phyloP scores from a whole-genome alignment of 2,113 vertebrate genomes.

The Percina caprodes region DNA sequence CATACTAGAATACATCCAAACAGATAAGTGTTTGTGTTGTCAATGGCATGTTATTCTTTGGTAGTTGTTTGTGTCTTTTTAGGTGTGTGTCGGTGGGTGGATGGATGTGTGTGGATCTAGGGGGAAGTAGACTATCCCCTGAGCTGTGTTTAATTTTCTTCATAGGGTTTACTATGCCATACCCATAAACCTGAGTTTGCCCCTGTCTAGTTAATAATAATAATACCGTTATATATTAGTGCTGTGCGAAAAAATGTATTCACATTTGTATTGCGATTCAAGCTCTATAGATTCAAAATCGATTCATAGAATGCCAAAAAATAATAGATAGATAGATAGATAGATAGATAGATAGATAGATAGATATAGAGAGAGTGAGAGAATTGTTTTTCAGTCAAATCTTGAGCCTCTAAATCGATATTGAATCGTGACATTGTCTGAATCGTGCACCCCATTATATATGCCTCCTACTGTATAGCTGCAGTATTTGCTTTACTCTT shows the following conservation, averaged over 20 bases:
- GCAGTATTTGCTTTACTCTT: not conserved
- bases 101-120: slow-evolving; percentile 13
- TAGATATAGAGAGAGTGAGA: too few relatives aligned
- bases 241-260: too few relatives aligned
- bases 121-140: slow-evolving; percentile 24
- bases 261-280: too few relatives aligned
- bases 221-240: not conserved
- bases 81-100: slow-evolving; percentile 13
- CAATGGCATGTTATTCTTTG: slow-evolving; percentile 12
- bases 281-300: too few relatives aligned
- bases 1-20: slow-evolving; percentile 39
- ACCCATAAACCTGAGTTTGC: slow-evolving; percentile 12
- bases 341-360: too few relatives aligned
- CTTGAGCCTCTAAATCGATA: too few relatives aligned
- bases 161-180: slow-evolving; percentile 19
- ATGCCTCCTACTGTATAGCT: not conserved
- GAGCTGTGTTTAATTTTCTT: slow-evolving; percentile 42
- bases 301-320: too few relatives aligned
- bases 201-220: not conserved
- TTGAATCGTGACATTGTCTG: too few relatives aligned
- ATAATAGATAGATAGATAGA: too few relatives aligned
- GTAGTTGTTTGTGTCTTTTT: slow-evolving; percentile 7
- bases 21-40: slow-evolving; percentile 36
- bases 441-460: too few relatives aligned
- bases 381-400: too few relatives aligned